These are phyloP conservation scores for Ectobius pallidus DNA, from an alignment of 2,888 invertebrate species.

Conservation along the genomic window DNA sequence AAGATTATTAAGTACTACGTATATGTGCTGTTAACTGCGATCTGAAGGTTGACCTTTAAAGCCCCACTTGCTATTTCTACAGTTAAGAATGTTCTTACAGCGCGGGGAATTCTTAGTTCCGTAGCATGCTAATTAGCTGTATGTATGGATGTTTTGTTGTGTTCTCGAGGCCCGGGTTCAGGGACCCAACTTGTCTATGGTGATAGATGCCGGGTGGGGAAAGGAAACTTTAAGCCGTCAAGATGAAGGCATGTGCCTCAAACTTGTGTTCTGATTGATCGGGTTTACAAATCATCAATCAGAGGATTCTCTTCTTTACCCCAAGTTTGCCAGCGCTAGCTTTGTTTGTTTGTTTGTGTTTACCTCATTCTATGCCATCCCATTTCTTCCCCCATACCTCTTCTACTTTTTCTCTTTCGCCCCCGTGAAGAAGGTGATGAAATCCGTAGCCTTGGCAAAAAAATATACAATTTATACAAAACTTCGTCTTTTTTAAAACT, in stretches of 20 bases:
- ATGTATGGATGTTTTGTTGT: too few species aligned
- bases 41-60: too few species aligned
- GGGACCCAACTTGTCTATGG: neutral
- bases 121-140: too few species aligned
- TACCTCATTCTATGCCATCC: conserved; percentile 33
- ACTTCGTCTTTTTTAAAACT: neutral
- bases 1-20: too few species aligned
- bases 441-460: conserved; percentile 2
- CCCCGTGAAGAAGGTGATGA: conserved; percentile 16
- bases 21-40: too few species aligned
- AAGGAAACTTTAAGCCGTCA: conserved; percentile 37
- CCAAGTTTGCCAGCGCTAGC: neutral
- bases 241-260: conserved; percentile 15
- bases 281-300: conserved; percentile 44
- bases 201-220: neutral
- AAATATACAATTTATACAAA: neutral
- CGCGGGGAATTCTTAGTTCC: too few species aligned
- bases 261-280: conserved; percentile 40
- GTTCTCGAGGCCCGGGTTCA: too few species aligned
- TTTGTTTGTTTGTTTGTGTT: conserved; percentile 39
- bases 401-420: neutral
- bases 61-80: too few species aligned
- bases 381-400: neutral
- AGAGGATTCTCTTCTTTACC: conserved; percentile 38
- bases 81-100: too few species aligned